Base-by-base conservation (phyloP, 1,140 invertebrate species). In the Pygmarrhopalites habei region DNA sequence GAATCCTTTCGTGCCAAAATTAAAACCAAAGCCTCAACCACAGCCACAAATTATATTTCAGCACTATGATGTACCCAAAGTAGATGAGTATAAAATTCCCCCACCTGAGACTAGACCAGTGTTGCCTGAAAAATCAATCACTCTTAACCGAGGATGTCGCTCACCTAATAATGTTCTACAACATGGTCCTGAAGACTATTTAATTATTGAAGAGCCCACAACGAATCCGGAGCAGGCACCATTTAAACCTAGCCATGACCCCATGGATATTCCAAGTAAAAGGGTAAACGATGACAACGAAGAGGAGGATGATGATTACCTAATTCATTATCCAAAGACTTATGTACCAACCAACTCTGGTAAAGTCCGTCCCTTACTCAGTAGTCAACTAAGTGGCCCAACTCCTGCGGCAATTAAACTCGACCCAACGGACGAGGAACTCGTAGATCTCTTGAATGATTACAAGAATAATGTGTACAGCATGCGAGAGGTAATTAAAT, bases 401-500 rank as follows among this genome's bases (percentile, higher is more conserved):
- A 10, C 17, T 3, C 58, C 58, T 15, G 26, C 14, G 12, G 19
- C 15, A 10, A 21, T 49, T 10, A 23, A 49, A 1, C 44, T 66
- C 3, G 68, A 70, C 43, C 30, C 62, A 2, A 77, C 77, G 0
- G 85, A 92, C 73, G 87, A 88, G 60, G 88, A 91, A 73, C 77
- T 92, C 41, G 80, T 87, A 1, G 89, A 92, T 76, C 89, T 92
- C 25, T 89, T 92, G 70, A 89, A 88, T 69, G 88, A 91, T 72
- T 91, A 90, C 71, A 92, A 91, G 75, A 90, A 91, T 71, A 90
- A 91, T 70, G 86, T 90, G 1, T 87, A 89, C 58, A 63, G 19
- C 32, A 88, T 92, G 68, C n/a, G n/a, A n/a, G n/a, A n/a, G n/a
- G n/a, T n/a, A n/a, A n/a, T n/a, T n/a, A n/a, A n/a, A n/a, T n/a